Percentiles rank a stretch among this genome's conserved stretches.
phyloP scores from a whole-genome alignment of 2,113 vertebrate species.

The Pteropus alecto region DNA sequence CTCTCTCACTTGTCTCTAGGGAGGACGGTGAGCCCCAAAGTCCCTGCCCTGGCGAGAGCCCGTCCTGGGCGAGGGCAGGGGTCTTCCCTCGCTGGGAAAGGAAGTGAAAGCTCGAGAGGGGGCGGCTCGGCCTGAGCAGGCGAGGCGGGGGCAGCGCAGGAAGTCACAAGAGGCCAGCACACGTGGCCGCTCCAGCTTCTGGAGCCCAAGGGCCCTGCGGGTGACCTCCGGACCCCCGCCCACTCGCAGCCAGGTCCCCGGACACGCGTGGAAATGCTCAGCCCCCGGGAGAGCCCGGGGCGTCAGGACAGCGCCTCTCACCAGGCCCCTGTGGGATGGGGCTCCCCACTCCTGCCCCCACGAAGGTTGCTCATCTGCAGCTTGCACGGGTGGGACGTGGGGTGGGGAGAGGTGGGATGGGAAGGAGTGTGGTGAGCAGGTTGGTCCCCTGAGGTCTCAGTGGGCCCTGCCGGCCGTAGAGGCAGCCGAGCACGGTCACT shows the following conservation, averaged over 20 bases:
- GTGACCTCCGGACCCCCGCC: too few relatives aligned
- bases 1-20: not conserved
- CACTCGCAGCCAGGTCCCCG: accelerated
- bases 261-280: accelerated
- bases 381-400: accelerated
- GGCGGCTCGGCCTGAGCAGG: too few relatives aligned
- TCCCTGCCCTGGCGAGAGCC: not conserved
- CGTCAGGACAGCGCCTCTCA: not conserved
- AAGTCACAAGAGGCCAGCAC: accelerated
- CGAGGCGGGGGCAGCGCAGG: not conserved
- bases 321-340: not conserved
- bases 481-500: not conserved
- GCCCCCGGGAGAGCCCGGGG: not conserved
- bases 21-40: accelerated
- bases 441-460: not conserved
- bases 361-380: not conserved
- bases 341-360: not conserved
- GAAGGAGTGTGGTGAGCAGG: not conserved
- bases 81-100: not conserved
- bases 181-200: too few relatives aligned
- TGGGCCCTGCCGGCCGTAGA: not conserved
- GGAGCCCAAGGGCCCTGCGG: too few relatives aligned
- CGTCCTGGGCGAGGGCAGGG: not conserved
- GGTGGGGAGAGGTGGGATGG: not conserved
- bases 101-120: not conserved